Evolutionary conservation across 2,113 vertebrate species (phyloP).

Genomic region (Madoqua kirkii): DNA sequence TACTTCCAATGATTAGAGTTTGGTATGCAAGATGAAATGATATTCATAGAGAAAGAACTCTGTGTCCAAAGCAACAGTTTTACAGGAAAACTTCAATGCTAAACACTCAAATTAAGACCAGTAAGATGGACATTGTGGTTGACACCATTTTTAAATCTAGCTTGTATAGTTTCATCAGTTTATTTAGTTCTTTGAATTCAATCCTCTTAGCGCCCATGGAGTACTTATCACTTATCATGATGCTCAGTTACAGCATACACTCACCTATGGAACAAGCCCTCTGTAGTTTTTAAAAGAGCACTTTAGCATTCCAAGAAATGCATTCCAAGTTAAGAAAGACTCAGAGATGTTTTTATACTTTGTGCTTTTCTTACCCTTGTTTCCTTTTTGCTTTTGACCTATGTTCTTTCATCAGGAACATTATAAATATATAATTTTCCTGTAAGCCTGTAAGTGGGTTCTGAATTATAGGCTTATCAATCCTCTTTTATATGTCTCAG

Average conservation of each 20-base stretch:
- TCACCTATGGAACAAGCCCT: neutral
- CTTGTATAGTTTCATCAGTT: neutral
- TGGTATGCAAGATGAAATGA: neutral
- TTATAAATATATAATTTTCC: constrained; percentile 68
- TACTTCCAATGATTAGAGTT: neutral
- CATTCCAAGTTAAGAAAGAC: neutral
- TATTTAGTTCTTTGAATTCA: neutral
- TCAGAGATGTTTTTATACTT: neutral
- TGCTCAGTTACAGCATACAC: neutral
- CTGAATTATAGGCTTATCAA: constrained; percentile 71
- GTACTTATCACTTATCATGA: too few relatives aligned
- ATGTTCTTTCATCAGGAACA: constrained; percentile 51
- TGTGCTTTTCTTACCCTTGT: neutral
- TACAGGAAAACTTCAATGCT: neutral
- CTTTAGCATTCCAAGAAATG: neutral
- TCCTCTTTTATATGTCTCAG: constrained; percentile 54
- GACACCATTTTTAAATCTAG: neutral
- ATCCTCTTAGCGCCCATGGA: neutral
- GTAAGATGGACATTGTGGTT: neutral
- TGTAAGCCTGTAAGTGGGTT: constrained; percentile 50
- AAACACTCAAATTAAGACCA: neutral
- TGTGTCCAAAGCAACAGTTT: neutral
- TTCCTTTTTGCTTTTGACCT: constrained; percentile 64
- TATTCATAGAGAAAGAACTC: neutral
- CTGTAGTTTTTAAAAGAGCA: neutral